phyloP scores from a whole-genome alignment of 2,113 vertebrate species.

The Piprites chloris region DNA sequence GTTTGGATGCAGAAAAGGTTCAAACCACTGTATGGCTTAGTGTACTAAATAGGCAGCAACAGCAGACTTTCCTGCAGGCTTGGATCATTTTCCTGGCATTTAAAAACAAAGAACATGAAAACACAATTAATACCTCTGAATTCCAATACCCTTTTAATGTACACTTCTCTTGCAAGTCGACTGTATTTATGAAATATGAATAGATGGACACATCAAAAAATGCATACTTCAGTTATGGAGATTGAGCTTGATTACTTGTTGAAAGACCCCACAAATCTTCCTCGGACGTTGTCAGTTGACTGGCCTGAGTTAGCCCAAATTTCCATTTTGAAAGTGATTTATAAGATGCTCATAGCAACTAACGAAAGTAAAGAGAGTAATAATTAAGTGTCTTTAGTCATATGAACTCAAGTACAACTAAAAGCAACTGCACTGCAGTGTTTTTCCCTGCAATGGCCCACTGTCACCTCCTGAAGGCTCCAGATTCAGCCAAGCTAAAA shows the following conservation, averaged over 20 bases:
- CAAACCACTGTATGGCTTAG: background rate
- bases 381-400: background rate
- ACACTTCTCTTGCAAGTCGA: background rate
- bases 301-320: background rate
- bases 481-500: background rate
- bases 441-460: background rate
- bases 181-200: background rate
- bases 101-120: background rate
- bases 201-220: background rate
- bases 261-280: background rate
- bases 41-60: background rate
- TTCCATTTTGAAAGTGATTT: background rate
- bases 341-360: background rate
- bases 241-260: background rate
- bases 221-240: background rate
- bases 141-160: background rate
- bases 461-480: background rate
- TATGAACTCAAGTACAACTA: background rate
- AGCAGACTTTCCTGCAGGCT: background rate
- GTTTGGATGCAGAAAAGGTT: background rate
- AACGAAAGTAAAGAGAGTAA: background rate
- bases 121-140: background rate
- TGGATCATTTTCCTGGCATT: background rate
- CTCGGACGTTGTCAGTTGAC: fast-evolving
- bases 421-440: background rate